Conservation (phyloP, 2,888 invertebrate genomes). For the Cephus spinipes region DNA sequence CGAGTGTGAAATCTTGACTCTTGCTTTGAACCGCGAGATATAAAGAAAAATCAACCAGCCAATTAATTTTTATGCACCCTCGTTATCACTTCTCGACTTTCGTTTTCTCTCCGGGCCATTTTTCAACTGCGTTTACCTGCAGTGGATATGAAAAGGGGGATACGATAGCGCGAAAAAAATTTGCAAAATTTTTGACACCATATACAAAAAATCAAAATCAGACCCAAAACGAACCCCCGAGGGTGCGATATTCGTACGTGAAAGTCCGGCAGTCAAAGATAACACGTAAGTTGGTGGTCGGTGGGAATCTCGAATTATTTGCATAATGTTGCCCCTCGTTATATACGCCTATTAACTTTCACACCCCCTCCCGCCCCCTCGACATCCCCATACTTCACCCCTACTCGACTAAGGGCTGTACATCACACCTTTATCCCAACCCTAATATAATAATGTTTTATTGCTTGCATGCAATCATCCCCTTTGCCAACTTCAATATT, state of each 20-base stretch:
- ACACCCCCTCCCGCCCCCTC: conserved; percentile 22
- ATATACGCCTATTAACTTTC: conserved; percentile 59
- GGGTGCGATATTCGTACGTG: conserved; percentile 46
- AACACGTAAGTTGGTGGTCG: conserved; percentile 54
- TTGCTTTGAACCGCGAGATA: neutral
- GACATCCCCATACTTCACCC: conserved; percentile 24
- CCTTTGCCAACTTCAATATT: neutral
- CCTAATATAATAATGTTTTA: conserved; percentile 48
- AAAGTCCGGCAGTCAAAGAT: conserved; percentile 48
- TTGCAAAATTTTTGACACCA: too few relatives aligned
- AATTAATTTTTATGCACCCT: too few relatives aligned
- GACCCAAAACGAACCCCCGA: conserved; percentile 25
- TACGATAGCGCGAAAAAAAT: too few relatives aligned
- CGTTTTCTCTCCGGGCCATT: too few relatives aligned
- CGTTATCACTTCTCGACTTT: too few relatives aligned
- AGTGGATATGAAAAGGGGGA: too few relatives aligned
- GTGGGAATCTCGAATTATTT: conserved; percentile 52
- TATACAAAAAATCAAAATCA: neutral
- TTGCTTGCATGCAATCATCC: conserved; percentile 27
- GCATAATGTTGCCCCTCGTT: conserved; percentile 63
- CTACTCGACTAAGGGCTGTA: conserved; percentile 20
- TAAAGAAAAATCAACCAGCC: too few relatives aligned
- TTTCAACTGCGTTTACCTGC: too few relatives aligned
- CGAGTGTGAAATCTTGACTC: conserved; percentile 44
- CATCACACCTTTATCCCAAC: conserved; percentile 22